Base-by-base conservation (phyloP, 1,140 invertebrate species). In the Drosophila truncata region DNA sequence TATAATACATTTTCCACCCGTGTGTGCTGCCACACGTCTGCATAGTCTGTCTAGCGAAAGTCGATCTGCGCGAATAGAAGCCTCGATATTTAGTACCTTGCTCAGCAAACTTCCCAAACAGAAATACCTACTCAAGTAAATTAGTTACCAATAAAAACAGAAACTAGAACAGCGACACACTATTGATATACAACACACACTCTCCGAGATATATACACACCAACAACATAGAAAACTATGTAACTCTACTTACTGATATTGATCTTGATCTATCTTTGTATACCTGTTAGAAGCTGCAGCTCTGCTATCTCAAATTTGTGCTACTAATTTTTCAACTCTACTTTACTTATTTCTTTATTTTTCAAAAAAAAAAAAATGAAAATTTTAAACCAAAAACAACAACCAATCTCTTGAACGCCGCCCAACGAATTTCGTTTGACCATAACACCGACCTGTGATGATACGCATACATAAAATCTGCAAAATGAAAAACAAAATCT, bases 251-350 rank as follows among this genome's bases (percentile, higher is more conserved):
- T 44, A 80, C 69, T 37, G 61, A 79, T 83, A 73, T 73, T 63
- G 54, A 82, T 70, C 65, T 78, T 83, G 76, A 81, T 57, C 66
- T 79, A 78, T 83, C 62, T 74, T 64, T 85, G 60, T 57, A 64
- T 80, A 66, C 52, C 54, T 67, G 39, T 71, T 75, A 57, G 63
- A 75, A 61, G 42, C 61, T 67, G 63, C 52, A 63, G 44, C 42
- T 60, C 18, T 69, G 52, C 47, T 44, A 44, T 67, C 39, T 47
- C 0, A 54, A 88, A 83, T 73, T 80, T 70, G 61, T 74, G 72
- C 72, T 83, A 87, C 84, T 88, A 87, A 88, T 87, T 88, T 83
- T 77, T 80, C 57, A 88, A 88, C 58, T 87, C 84, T 88, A 82
- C 65, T 86, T 85, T 82, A 71, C 66, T 78, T 42, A 71, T 80